Percentiles rank a stretch among this genome's conserved stretches.
Conservation (phyloP, 2,888 invertebrate genomes). For the Melipona beecheii region DNA sequence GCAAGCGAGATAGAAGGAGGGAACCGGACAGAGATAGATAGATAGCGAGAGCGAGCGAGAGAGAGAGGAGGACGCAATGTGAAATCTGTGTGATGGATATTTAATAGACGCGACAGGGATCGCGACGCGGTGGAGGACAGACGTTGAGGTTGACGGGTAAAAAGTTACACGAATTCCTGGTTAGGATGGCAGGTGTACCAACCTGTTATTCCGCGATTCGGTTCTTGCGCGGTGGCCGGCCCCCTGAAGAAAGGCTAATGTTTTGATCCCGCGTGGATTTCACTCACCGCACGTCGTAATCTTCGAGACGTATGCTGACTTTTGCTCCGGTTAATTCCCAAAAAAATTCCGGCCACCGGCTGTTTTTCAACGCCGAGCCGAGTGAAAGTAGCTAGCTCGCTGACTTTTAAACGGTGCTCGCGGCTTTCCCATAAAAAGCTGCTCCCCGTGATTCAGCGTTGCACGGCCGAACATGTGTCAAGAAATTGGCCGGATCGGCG, state of each 20-base stretch:
- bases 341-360: slow-evolving; percentile 69
- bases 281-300: slow-evolving; percentile 66
- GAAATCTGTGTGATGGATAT: slow-evolving; percentile 18
- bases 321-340: slow-evolving; percentile 68
- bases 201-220: slow-evolving; percentile 69
- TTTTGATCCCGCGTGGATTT: slow-evolving; percentile 62
- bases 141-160: slow-evolving; percentile 27
- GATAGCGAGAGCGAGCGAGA: not conserved
- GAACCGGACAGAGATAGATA: not conserved
- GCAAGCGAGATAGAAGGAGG: not conserved
- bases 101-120: slow-evolving; percentile 47
- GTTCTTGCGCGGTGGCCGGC: slow-evolving; percentile 49
- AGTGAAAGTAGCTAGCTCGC: slow-evolving; percentile 69
- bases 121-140: slow-evolving; percentile 11
- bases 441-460: slow-evolving; percentile 61
- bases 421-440: slow-evolving; percentile 68
- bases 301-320: slow-evolving; percentile 58
- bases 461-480: slow-evolving; percentile 67
- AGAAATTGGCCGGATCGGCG: slow-evolving; percentile 63
- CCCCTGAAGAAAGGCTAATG: slow-evolving; percentile 62
- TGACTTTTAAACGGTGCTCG: slow-evolving; percentile 72
- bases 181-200: slow-evolving; percentile 74
- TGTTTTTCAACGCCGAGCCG: slow-evolving; percentile 68
- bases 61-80: not conserved
- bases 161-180: slow-evolving; percentile 65